Conservation (phyloP, 1,140 invertebrate genomes). For the Harpegnathos saltator region DNA sequence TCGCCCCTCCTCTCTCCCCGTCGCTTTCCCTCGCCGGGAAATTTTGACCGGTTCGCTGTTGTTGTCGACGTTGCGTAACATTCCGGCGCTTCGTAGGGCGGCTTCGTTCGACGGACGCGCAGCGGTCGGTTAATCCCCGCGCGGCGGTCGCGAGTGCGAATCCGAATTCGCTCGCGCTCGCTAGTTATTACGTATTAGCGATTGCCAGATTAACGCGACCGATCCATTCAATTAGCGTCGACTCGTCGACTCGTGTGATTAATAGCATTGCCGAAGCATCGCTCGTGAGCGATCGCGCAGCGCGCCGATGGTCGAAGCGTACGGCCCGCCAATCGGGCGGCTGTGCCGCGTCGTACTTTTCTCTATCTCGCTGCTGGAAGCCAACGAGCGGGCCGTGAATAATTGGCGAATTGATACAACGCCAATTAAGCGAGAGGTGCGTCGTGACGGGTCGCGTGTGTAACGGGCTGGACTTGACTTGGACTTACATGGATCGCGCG, state of each 20-base stretch:
- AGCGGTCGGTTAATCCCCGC: constrained; percentile 42
- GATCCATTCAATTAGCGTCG: constrained; percentile 73
- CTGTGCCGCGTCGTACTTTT: constrained; percentile 5
- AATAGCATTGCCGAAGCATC: constrained; percentile 61
- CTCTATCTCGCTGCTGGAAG: background rate
- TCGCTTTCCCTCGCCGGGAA: too few species aligned
- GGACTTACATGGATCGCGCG: too few species aligned
- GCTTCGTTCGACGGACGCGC: constrained; percentile 42
- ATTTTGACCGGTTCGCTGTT: constrained; percentile 27
- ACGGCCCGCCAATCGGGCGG: too few species aligned
- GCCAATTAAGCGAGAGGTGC: constrained; percentile 16
- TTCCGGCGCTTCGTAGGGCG: constrained; percentile 41
- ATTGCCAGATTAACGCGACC: constrained; percentile 52
- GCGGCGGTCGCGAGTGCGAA: constrained; percentile 16
- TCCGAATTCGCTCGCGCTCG: constrained; percentile 49
- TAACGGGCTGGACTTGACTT: too few species aligned
- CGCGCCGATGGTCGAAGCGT: background rate
- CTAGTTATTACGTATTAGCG: constrained; percentile 61
- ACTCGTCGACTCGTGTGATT: constrained; percentile 68
- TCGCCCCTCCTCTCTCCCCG: background rate
- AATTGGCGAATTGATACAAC: constrained; percentile 1
- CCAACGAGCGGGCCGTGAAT: too few species aligned
- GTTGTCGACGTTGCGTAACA: constrained; percentile 39
- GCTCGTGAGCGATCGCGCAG: constrained; percentile 61
- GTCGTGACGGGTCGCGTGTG: too few species aligned